Conservation (phyloP, 2,888 invertebrate genomes). For the Slavum lentiscoides region DNA sequence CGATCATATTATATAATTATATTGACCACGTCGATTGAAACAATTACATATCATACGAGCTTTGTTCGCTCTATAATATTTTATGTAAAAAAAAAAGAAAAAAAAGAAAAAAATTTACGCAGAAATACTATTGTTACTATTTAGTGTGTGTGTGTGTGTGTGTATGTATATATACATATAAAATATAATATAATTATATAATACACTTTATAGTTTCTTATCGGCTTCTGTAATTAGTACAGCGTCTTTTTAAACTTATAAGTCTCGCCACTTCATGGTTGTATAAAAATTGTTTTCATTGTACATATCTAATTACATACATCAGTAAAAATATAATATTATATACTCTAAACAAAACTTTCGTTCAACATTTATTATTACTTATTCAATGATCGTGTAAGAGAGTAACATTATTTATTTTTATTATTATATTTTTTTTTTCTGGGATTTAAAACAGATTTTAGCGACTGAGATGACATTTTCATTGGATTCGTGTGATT, state of each 20-base stretch:
- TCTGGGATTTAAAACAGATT: no score
- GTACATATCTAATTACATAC: slow-evolving; percentile 39
- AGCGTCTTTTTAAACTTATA: slow-evolving; percentile 1
- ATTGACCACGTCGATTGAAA: slow-evolving; percentile 15
- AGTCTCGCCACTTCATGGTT: slow-evolving; percentile 41
- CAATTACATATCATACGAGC: slow-evolving; percentile 51
- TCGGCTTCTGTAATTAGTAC: slow-evolving; percentile 41
- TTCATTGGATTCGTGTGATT: no score
- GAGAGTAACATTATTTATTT: no score
- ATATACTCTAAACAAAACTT: background rate
- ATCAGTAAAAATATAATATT: slow-evolving; percentile 9
- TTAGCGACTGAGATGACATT: no score
- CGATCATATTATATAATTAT: slow-evolving; percentile 19
- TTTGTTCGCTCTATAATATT: slow-evolving; percentile 38
- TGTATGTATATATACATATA: background rate
- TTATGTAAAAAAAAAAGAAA: slow-evolving; percentile 26
- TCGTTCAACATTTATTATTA: slow-evolving; percentile 30
- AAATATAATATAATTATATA: slow-evolving; percentile 4
- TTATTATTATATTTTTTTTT: no score
- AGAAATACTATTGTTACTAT: slow-evolving; percentile 12
- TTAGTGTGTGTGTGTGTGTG: slow-evolving; percentile 9
- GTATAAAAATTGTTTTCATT: slow-evolving; percentile 45
- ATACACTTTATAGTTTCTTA: slow-evolving; percentile 25
- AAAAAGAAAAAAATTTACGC: background rate
- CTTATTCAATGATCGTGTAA: background rate